These are phyloP conservation scores for Copidosoma floridanum DNA, from an alignment of 1,140 invertebrate species.

Conservation along the genomic window DNA sequence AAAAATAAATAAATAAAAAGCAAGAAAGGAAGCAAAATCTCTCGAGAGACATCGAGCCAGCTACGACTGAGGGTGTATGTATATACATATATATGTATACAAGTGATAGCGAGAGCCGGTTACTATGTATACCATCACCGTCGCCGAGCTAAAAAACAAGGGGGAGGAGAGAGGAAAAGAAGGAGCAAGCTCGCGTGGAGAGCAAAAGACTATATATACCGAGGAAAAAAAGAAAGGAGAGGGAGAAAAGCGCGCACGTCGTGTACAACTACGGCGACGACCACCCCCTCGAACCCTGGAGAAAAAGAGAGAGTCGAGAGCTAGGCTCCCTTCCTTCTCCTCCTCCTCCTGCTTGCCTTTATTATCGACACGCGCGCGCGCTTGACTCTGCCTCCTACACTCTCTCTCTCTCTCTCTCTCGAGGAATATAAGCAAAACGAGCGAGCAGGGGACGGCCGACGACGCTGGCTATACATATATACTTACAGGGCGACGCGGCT, in stretches of 20 bases:
- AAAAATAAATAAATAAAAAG: too few species aligned
- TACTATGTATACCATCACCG: too few species aligned
- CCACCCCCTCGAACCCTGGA: conserved; percentile 2
- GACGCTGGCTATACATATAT: too few species aligned
- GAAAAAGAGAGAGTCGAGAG: background rate
- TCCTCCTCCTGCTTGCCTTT: background rate
- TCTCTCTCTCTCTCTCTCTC: background rate
- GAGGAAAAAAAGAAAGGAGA: background rate
- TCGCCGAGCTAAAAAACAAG: background rate
- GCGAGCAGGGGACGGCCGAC: too few species aligned
- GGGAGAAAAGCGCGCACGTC: conserved; percentile 1
- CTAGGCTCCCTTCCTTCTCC: background rate
- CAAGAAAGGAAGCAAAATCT: too few species aligned
- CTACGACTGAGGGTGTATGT: too few species aligned
- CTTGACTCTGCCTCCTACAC: background rate
- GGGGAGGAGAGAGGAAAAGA: background rate
- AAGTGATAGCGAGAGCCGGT: background rate
- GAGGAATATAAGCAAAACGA: too few species aligned
- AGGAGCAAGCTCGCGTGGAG: background rate
- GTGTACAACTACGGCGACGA: background rate
- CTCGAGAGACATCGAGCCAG: too few species aligned
- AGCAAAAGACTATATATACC: background rate
- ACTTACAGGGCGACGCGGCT: too few species aligned
- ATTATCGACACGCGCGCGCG: conserved; percentile 21
- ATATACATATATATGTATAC: too few species aligned